These are phyloP conservation scores for Rhegmatorhina hoffmannsi DNA, from an alignment of 2,113 vertebrate species.

Conservation along the genomic window DNA sequence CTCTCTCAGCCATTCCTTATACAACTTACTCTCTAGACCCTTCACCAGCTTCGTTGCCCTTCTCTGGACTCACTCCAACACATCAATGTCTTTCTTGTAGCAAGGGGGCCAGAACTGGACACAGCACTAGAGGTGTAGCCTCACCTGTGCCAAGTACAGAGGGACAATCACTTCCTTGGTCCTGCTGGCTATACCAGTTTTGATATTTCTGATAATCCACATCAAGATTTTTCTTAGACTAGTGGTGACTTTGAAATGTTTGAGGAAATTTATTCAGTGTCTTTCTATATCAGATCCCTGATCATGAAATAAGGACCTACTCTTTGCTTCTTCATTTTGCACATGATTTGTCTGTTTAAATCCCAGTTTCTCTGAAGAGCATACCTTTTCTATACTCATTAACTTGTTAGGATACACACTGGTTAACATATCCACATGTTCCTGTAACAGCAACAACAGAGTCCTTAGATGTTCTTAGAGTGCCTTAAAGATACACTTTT, in stretches of 20 bases:
- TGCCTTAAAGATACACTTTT: neutral
- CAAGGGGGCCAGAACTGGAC: neutral
- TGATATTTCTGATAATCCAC: neutral
- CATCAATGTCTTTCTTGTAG: neutral
- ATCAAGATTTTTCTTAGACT: neutral
- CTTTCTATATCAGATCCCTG: neutral
- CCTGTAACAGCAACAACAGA: neutral
- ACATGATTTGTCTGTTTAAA: neutral
- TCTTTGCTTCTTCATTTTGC: neutral
- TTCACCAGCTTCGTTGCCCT: neutral
- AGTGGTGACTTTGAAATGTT: neutral
- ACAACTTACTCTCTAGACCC: neutral
- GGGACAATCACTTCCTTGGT: neutral
- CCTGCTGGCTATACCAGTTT: neutral
- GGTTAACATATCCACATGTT: neutral
- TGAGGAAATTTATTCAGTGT: neutral
- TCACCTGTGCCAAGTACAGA: neutral
- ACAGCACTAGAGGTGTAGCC: neutral
- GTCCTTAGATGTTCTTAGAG: neutral
- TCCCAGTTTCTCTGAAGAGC: neutral
- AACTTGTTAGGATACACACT: neutral
- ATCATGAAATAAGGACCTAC: neutral
- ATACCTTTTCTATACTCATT: fast-evolving
- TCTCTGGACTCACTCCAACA: neutral
- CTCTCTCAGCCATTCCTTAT: neutral